Percentiles rank a stretch among this genome's conserved stretches.
Conservation (phyloP, 1,140 invertebrate genomes). For the Sinonovacula constricta region DNA sequence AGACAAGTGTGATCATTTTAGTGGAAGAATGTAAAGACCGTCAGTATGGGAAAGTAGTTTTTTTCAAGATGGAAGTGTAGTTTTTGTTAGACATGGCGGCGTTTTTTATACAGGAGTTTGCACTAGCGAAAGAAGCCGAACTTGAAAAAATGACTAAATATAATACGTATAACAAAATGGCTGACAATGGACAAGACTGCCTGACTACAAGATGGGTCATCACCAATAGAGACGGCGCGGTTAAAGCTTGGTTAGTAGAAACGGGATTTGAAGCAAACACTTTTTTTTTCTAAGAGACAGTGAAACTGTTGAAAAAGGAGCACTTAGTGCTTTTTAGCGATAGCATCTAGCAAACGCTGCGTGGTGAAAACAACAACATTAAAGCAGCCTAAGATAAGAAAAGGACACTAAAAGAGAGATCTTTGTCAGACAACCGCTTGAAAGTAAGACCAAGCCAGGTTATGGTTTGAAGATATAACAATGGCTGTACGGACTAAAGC, state of each 20-base stretch:
- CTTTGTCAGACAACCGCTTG: no score
- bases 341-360: slow-evolving; percentile 37
- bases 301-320: slow-evolving; percentile 49
- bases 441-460: no score
- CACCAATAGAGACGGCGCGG: slow-evolving; percentile 7
- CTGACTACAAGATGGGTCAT: slow-evolving; percentile 48
- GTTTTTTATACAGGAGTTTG: no score
- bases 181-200: no score
- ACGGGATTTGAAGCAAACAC: slow-evolving; percentile 48
- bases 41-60: slow-evolving; percentile 49
- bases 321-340: slow-evolving; percentile 34
- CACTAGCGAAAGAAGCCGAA: no score
- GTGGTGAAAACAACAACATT: slow-evolving; percentile 50
- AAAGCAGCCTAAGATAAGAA: no score
- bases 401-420: no score
- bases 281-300: slow-evolving; percentile 24
- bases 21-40: slow-evolving; percentile 40
- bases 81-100: slow-evolving; percentile 52
- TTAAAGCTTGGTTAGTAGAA: slow-evolving; percentile 27
- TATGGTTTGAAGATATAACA: no score
- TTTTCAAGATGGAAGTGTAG: slow-evolving; percentile 51
- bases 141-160: no score
- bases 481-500: no score
- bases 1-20: slow-evolving; percentile 27
- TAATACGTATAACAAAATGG: no score